Base-by-base conservation (phyloP, 2,797 vertebrate genomes). In the Amblyraja radiata region DNA sequence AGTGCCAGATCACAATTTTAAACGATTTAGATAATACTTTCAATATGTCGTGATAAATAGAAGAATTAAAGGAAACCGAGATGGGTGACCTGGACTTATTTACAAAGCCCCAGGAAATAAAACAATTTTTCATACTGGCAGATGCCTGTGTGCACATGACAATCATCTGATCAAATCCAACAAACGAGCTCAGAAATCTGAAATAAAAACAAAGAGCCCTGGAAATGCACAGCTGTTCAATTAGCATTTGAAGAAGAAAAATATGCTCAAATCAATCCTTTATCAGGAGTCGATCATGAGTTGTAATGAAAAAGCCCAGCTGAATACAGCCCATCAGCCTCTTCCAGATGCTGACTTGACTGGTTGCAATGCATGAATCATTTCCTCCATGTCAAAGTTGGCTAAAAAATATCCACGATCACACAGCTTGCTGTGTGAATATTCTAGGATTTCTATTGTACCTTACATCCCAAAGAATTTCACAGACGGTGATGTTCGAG, bases 241-340 rank as follows among this genome's bases (percentile, higher is more conserved):
- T 68, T 68, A 88, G 61, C 84, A 88, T 65, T 88, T 88, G 84
- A 88, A 88, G 65, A 63, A 21, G 61, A 86, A 65, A 86, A 86
- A 32, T 65, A 36, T 36, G 84, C 65, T 65, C 28, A 36, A 11
- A 28, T n/a, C n/a, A 65, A 88, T 32, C n/a, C 61, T n/a, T 63
- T 88, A 21, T 88, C n/a, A 88, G 61, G 61, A 9, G 6, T 36
- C 61, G 36, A 63, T 32, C 63, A 4, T 21, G 61, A 65, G 16
- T 65, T 65, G 0, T 7, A 32, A 65, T 88, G 84, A 9, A 21
- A 88, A 21, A 18, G n/a, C 6, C 13, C 63, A 32, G 7, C 21
- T 88, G 84, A 88, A 88, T 18, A 16, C 36, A 88, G 32, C 16
- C 16, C 65, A 36, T 88, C 61, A 88, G 61, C 2, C n/a, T 65